Base-by-base conservation (phyloP, 2,888 invertebrate genomes). In the Anarsia innoxiella region DNA sequence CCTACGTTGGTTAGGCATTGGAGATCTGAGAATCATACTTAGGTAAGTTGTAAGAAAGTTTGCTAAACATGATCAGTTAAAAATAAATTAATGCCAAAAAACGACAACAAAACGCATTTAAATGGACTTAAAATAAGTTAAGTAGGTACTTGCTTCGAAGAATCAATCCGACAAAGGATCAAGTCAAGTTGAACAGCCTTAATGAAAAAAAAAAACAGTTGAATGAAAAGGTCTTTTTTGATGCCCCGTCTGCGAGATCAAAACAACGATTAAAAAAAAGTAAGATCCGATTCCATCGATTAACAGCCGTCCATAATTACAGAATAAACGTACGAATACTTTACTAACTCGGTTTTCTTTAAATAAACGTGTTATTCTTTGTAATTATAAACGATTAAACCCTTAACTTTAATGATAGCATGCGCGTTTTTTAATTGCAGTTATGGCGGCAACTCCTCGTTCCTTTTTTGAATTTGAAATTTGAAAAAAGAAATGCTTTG, bases 381-480 rank as follows among this genome's bases (percentile, higher is more conserved):
- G 59, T 70, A 68, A 74, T 74, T 68, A 73, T 16, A 41, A 47
- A 36, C 57, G 51, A 64, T 67, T 65, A 64, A 59, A 59, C 57
- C 51, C 55, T 57, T 57, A 45, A 43, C 52, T 58, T 66, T 39
- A 76, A 76, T 73, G 53, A 74, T 64, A 75, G 64, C 56, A 57
- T 70, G 59, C 64, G 59, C 55, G 31, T 53, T 65, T 66, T 70
- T 67, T 72, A 74, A 75, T 71, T 67, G 63, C n/a, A n/a, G n/a
- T n/a, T n/a, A n/a, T n/a, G n/a, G n/a, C 51, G 47, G 59, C 59
- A 66, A 50, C 46, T 44, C 41, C 12, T 40, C 39, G 33, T 43
- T 40, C 48, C 37, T 41, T 49, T 51, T 53, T 43, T 14, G 45
- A 52, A 59, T 55, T 60, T 51, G 46, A 46, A 51, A 46, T 48